Base-by-base conservation (phyloP, 2,113 vertebrate species). In the Falcunculus frontatus region DNA sequence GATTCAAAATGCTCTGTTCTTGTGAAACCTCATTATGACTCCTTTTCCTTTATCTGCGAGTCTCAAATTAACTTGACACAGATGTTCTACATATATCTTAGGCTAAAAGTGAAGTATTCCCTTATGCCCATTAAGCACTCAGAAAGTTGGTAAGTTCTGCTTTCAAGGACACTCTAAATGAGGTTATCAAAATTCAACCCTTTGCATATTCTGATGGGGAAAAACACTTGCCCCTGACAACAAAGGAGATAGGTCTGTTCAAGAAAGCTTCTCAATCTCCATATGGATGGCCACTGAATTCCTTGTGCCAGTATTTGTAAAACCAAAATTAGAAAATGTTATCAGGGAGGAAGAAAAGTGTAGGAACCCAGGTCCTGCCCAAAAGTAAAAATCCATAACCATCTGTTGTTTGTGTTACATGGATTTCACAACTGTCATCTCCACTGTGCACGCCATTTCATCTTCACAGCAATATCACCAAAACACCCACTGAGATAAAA, bases 171-270 rank as follows among this genome's bases (percentile, higher is more conserved):
- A 89, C 63, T 96, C 77, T 94, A 97, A 97, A 96, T 96, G 53
- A 97, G 69, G 80, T 84, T 97, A 95, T 97, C 97, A 96, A 97
- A 96, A 97, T 96, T 96, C 96, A 98, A 88, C 37, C 46, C 49
- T 95, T 97, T 92, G 44, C 75, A 84, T 97, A 96, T 88, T 97
- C 83, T 96, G 56, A 89, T 91, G 65, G 41, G 12, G 50, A 84
- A 81, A 92, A 91, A 79, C 9, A 9, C 72, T 93, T 95, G 82
- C 69, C 62, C 73, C 91, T 94, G 41, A 96, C 44, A 97, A 87
- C 42, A 94, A 91, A 90, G 47, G 59, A 92, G 59, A 95, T 6
- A 94, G 73, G 56, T 82, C 41, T 64, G 7, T 65, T 95, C 72
- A 84, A 60, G 93, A 93, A 94, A 92, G 62, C 33, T 87, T 91